Percentiles rank a stretch among this genome's conserved stretches.
Evolutionary conservation across 2,888 invertebrate species (phyloP).

Genomic region (Monochamus alternatus): DNA sequence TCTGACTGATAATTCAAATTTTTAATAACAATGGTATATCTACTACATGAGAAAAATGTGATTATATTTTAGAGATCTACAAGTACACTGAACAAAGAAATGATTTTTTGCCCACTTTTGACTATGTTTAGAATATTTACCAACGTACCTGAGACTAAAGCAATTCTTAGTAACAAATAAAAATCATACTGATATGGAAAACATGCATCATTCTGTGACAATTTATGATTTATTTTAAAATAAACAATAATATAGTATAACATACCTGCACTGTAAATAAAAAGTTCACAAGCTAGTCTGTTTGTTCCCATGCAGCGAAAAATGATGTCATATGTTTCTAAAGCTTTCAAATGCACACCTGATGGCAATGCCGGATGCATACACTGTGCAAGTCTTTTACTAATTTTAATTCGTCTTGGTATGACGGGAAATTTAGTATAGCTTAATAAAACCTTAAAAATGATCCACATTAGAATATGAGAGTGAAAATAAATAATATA

Average conservation of each 20-base stretch:
- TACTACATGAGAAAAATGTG: too few relatives aligned
- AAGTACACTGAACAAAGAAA: too few relatives aligned
- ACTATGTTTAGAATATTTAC: too few relatives aligned
- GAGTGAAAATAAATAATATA: background rate
- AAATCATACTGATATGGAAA: too few relatives aligned
- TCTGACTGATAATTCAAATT: too few relatives aligned
- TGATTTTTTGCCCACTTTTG: too few relatives aligned
- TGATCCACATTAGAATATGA: background rate
- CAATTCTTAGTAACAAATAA: too few relatives aligned
- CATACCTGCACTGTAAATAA: conserved; percentile 85
- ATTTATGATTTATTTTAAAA: too few relatives aligned
- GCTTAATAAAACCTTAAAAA: conserved; percentile 80
- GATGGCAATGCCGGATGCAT: conserved; percentile 94
- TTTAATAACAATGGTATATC: too few relatives aligned
- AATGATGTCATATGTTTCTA: conserved; percentile 93
- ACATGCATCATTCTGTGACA: too few relatives aligned
- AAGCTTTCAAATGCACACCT: conserved; percentile 92
- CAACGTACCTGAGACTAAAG: too few relatives aligned
- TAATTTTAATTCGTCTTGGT: conserved; percentile 89
- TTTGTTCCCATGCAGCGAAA: conserved; percentile 91
- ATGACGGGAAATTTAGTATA: conserved; percentile 89
- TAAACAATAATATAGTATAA: conserved; percentile 7
- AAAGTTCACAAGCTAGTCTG: conserved; percentile 85
- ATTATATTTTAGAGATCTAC: too few relatives aligned
- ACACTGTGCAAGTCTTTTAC: conserved; percentile 93